These are phyloP conservation scores for Hydriomena furcata DNA, from an alignment of 2,888 invertebrate genomes.

Conservation along the genomic window DNA sequence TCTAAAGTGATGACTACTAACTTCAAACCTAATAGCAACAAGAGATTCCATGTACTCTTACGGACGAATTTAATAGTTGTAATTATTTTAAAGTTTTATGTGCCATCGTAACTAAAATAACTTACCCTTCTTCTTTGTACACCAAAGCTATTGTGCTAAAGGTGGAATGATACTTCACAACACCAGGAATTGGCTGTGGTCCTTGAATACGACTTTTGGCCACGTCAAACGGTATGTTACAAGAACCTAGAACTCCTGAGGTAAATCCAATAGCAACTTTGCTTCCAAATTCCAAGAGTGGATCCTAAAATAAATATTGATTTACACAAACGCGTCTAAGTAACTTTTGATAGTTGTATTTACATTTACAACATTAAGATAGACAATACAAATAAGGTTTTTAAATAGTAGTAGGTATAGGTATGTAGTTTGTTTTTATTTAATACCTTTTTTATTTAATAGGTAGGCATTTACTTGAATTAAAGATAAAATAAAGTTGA, in stretches of 20 bases:
- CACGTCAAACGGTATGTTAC: slow-evolving; percentile 98
- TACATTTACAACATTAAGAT: neutral
- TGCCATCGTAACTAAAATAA: too few species aligned
- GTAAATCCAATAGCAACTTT: slow-evolving; percentile 93
- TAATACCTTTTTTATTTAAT: too few species aligned
- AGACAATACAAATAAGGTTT: too few species aligned
- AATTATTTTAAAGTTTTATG: too few species aligned
- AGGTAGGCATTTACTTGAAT: too few species aligned
- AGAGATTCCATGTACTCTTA: too few species aligned
- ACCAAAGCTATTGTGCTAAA: slow-evolving; percentile 88
- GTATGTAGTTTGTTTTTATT: too few species aligned
- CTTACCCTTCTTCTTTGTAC: slow-evolving; percentile 94
- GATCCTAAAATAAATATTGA: slow-evolving; percentile 81
- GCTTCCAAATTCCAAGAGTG: slow-evolving; percentile 86
- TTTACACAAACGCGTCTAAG: slow-evolving; percentile 1
- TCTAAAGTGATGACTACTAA: too few species aligned
- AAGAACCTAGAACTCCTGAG: slow-evolving; percentile 94
- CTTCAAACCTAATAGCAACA: too few species aligned
- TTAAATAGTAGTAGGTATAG: too few species aligned
- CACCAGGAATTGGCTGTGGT: slow-evolving; percentile 89
- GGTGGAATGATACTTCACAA: slow-evolving; percentile 91
- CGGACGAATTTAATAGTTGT: too few species aligned
- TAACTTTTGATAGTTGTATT: neutral
- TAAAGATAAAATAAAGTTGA: too few species aligned
- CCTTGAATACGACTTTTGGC: slow-evolving; percentile 98